Evolutionary conservation across 2,113 vertebrate species (phyloP), one percentile per base, ranked within the genome.

Genomic region (Etheostoma cragini): DNA sequence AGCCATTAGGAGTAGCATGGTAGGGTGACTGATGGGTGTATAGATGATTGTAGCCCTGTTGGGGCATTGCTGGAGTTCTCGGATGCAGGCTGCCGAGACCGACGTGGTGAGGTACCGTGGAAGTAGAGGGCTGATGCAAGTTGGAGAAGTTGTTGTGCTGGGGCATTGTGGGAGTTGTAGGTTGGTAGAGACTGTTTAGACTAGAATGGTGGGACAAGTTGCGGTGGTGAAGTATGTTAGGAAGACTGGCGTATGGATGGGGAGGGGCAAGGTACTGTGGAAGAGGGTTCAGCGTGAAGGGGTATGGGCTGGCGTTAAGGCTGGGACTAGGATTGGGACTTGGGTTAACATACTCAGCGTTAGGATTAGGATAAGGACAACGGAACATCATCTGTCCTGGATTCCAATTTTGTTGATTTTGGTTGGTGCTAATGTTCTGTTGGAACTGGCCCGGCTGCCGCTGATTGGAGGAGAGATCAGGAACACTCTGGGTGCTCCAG

Each of bases 401-500:
- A 71, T 38, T 79, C 75, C 70, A 80, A 12, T 47, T 72, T n/a
- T 61, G 76, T 54, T 84, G 82, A 72, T 49, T 83, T 30, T 33
- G 82, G 42, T 54, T 56, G 46, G 73, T 8, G 11, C 1, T 38
- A 17, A 60, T 24, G 26, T 79, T 81, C 38, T 84, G 76, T 46
- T 74, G 81, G 13, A 76, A 65, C 2, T 50, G 74, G 45, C 22
- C 17, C 0, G 33, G 53, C 3, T 61, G 85, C 13, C 70, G 81
- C 42, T 63, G 81, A 67, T 50, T 38, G 2, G 61, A 78, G 0
- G 75, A 81, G 24, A 96, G 87, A 82, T 95, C 97, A 6, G 98
- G 97, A 52, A 98, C 89, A 1, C 98, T 99, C 88, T 96, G 96
- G 1, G 96, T 95, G 84, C 96, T 98, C 94, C 97, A 95, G 0